Evolutionary conservation across 1,140 invertebrate genomes (phyloP).

Genomic region (Listronotus oregonensis): DNA sequence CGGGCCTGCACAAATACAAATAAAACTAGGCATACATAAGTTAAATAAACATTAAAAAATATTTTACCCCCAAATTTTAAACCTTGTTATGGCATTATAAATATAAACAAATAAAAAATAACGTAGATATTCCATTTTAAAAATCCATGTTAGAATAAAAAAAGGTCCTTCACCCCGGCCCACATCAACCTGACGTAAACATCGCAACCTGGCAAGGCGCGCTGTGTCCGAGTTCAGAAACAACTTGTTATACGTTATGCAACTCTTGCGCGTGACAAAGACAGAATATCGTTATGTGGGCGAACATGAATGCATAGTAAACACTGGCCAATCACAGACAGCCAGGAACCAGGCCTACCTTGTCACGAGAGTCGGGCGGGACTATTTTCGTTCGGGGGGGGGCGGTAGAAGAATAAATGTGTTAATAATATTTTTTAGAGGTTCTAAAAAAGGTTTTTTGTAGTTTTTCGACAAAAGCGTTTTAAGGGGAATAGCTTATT

Average conservation of each 20-base stretch:
- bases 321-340: constrained; percentile 52
- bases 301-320: constrained; percentile 50
- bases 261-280: constrained; percentile 42
- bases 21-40: too few species aligned
- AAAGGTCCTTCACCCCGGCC: constrained; percentile 10
- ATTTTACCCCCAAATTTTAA: too few species aligned
- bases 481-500: background rate
- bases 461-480: background rate
- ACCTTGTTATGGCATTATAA: too few species aligned
- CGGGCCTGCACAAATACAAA: too few species aligned
- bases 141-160: too few species aligned
- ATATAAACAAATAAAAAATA: too few species aligned
- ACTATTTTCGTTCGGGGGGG: constrained; percentile 39
- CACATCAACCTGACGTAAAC: constrained; percentile 23
- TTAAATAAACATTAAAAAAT: too few species aligned
- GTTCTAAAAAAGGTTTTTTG: background rate
- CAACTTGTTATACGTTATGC: constrained; percentile 42
- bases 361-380: constrained; percentile 55
- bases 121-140: too few species aligned
- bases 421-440: too few species aligned
- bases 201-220: constrained; percentile 9
- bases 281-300: constrained; percentile 44
- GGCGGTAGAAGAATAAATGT: constrained; percentile 8
- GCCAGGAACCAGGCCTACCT: constrained; percentile 54
- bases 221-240: constrained; percentile 16